A percentile compares a stretch with the other conserved stretches of the same genome.
phyloP scores from a whole-genome alignment of 64 coral and sea anemone species.

The Acropora tenuis region DNA sequence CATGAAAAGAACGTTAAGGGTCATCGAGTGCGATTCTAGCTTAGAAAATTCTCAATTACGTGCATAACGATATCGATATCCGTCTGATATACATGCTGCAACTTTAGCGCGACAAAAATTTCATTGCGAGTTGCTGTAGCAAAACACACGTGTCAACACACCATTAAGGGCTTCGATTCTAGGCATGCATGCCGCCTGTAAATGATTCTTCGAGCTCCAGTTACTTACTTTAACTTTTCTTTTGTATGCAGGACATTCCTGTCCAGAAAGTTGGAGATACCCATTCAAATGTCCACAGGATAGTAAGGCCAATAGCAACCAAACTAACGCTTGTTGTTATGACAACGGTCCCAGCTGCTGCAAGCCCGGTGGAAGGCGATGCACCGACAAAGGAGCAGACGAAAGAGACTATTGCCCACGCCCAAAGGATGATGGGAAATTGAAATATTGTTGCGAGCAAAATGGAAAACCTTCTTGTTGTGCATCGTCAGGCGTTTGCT shows the following conservation, averaged over 20 bases:
- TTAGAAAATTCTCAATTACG: no score
- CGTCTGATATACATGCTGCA: no score
- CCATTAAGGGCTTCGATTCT: no score
- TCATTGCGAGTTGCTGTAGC: no score
- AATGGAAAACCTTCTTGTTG: slow-evolving; percentile 53
- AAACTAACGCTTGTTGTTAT: slow-evolving; percentile 50
- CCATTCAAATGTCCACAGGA: slow-evolving; percentile 54
- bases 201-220: no score
- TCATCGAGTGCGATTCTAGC: no score
- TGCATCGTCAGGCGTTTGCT: background rate
- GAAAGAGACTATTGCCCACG: slow-evolving; percentile 65
- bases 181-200: no score
- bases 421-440: slow-evolving; percentile 21
- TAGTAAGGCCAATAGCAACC: background rate
- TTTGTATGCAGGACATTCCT: slow-evolving; percentile 4
- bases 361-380: slow-evolving; percentile 33
- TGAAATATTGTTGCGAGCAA: slow-evolving; percentile 42
- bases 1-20: no score
- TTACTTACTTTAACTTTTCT: no score
- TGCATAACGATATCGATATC: no score
- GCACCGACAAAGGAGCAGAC: slow-evolving; percentile 30
- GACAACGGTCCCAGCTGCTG: slow-evolving; percentile 50
- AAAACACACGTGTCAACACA: no score
- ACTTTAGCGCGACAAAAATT: no score
- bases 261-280: slow-evolving; percentile 46